These are phyloP conservation scores for Galagoides demidoff DNA, from an alignment of 2,797 vertebrate species.

Conservation along the genomic window DNA sequence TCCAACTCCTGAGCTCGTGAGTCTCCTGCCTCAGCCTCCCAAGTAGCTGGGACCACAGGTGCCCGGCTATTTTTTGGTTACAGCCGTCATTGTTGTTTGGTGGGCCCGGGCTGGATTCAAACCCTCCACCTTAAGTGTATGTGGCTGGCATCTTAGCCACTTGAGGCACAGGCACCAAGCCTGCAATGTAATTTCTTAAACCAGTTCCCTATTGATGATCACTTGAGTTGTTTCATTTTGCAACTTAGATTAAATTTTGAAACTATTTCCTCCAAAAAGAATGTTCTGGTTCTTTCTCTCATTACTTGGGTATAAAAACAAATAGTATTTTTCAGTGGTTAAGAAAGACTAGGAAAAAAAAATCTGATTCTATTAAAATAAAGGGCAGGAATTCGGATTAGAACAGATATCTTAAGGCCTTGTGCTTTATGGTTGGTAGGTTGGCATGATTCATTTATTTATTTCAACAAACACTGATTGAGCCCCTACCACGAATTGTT, in stretches of 20 bases:
- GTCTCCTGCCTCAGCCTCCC: too few species aligned
- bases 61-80: too few species aligned
- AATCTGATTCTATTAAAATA: not conserved
- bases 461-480: not conserved
- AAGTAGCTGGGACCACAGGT: too few species aligned
- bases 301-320: not conserved
- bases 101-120: too few species aligned
- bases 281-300: not conserved
- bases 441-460: not conserved
- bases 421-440: not conserved
- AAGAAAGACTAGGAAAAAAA: not conserved
- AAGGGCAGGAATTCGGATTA: not conserved
- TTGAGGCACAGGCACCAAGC: too few species aligned
- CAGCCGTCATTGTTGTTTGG: too few species aligned
- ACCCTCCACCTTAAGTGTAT: too few species aligned
- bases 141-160: too few species aligned
- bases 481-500: not conserved
- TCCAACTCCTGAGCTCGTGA: too few species aligned
- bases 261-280: not conserved
- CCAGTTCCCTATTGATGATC: not conserved
- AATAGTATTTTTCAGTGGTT: constrained; percentile 21
- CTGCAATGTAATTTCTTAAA: not conserved
- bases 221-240: constrained; percentile 4
- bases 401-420: not conserved
- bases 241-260: constrained; percentile 22